Base-by-base conservation (phyloP, 1,140 invertebrate genomes). In the Neocloeon triangulifer region DNA sequence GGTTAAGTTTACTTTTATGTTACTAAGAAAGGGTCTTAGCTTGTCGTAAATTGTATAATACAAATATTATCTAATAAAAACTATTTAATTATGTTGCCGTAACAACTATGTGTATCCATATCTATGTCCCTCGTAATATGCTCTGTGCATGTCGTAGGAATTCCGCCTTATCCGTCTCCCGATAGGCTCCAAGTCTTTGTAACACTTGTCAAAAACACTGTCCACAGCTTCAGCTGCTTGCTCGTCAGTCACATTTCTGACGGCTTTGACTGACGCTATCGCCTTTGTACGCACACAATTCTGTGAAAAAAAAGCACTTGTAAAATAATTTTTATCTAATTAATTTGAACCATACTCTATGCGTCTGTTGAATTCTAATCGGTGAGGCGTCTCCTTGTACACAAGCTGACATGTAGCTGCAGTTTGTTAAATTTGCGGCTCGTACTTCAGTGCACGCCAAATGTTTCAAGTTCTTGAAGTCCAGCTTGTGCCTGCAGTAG, bases 391-490 rank as follows among this genome's bases (percentile, higher is more conserved):
- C 66, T 2, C 84, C 82, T 46, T 79, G 68, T 1, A 66, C 49
- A 47, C 72, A 61, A 1, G 85, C 74, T 43, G 77, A 75, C 3
- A 79, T 31, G 43, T 84, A 86, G 34, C 80, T 85, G 47, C 89
- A 96, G 54, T 91, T 82, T 1, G 78, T 75, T 5, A 94, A 55
- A 53, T 89, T 92, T 0, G 86, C 85, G 5, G 82, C 82, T 41
- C 80, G 54, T 38, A 94, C 80, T 62, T 96, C 91, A 0, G 86
- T 88, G 48, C 91, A 96, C 0, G 89, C 89, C 23, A 96, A 51
- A 56, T 96, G 91, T 43, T 92, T 73, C 33, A 89, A 55, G 50
- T 95, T 88, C 39, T 66, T 74, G 40, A 89, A 82, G 49, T 96
- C 75, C 20, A 94, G 47, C 32, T 94, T 67, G 39, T 86, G 77